Evolutionary conservation across 2,888 invertebrate genomes (phyloP), one percentile per base, ranked within the genome.

Genomic region (Muschampia plurimacula): DNA sequence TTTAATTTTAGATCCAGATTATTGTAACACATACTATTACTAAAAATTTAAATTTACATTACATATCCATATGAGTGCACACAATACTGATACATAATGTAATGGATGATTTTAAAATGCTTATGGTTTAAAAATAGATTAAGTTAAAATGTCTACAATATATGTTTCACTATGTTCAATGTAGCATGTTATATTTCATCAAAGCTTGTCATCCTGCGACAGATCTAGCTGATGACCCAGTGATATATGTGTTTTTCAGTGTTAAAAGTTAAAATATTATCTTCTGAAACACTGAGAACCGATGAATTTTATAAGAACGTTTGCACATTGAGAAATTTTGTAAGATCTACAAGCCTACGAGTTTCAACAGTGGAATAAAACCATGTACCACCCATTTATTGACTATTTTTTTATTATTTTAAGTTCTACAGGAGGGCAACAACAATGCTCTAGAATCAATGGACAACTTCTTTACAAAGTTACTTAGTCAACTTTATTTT

Each of bases 401-500:
- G 6, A 32, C 39, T 39, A 44, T 2, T 7, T 7, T 55, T 59
- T 65, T 13, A 12, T 59, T 41, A 46, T 68, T 60, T n/a, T n/a
- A 46, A 28, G 10, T 68, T 46, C 28, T 60, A 60, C 60, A 36
- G 60, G 68, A 68, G 68, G 68, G 68, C 60, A 13, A 44, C 46
- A 15, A 32, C 46, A 15, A 32, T 67, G 59, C 32, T 49, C 49
- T 69, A 62, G 12, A 68, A 74, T 22, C 55, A 57, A 57, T 12
- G 55, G 28, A 57, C 55, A 28, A 15, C 15, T 57, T 55, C 22
- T 22, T 55, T 28, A 77, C 75, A 75, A 39, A 72, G 63, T 72
- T 76, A 77, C 69, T 68, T 57, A 78, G 78, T 77, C 74, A 78
- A 71, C 66, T 66, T 46, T 65, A 59, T 63, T 60, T 80, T 88